A percentile compares a stretch with the other conserved stretches of the same genome.
phyloP scores from a whole-genome alignment of 2,888 invertebrate genomes.

The Fragum fragum region DNA sequence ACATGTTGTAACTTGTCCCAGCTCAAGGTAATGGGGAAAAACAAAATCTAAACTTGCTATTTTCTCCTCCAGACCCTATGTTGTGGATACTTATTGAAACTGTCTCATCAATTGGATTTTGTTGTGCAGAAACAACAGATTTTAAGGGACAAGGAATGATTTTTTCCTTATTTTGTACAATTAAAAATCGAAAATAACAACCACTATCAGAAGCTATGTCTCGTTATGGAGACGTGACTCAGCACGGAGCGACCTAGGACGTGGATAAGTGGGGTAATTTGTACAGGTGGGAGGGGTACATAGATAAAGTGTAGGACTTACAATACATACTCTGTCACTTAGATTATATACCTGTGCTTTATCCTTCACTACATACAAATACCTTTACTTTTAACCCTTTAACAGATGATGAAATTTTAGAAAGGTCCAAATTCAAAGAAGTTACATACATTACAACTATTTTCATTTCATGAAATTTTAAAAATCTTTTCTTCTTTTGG shows the following conservation, averaged over 20 bases:
- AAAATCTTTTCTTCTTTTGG: too few species aligned
- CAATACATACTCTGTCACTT: slow-evolving; percentile 17
- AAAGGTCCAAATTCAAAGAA: slow-evolving; percentile 11
- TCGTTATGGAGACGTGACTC: slow-evolving; percentile 2
- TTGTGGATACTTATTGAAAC: not conserved
- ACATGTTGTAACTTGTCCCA: slow-evolving; percentile 14
- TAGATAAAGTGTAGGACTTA: not conserved
- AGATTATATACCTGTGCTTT: not conserved
- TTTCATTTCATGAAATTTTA: too few species aligned
- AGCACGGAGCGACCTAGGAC: not conserved
- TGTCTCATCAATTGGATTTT: too few species aligned
- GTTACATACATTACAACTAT: too few species aligned
- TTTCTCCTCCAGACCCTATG: not conserved
- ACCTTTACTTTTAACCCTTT: not conserved
- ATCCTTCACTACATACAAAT: not conserved
- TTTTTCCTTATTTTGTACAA: too few species aligned
- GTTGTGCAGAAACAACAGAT: too few species aligned
- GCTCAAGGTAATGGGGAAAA: not conserved
- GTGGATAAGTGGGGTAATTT: slow-evolving; percentile 15
- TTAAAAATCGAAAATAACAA: too few species aligned
- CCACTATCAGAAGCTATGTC: not conserved
- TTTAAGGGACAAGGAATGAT: too few species aligned
- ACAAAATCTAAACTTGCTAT: not conserved
- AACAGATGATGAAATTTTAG: not conserved
- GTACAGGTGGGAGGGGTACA: slow-evolving; percentile 41